phyloP scores from a whole-genome alignment of 92 coral and sea anemone genomes.

The Bergia sp. region DNA sequence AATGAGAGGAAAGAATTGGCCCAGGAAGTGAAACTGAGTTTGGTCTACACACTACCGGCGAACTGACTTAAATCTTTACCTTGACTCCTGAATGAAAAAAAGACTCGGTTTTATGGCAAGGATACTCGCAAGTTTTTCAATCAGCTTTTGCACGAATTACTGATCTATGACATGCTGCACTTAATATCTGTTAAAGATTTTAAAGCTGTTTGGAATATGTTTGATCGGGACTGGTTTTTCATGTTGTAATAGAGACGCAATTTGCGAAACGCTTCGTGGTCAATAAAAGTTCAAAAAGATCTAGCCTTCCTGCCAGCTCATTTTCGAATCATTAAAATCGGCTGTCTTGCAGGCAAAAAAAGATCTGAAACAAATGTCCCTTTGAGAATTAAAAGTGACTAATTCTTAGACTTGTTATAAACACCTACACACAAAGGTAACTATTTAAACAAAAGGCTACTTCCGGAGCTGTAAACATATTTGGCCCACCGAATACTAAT shows the following conservation, averaged over 20 bases:
- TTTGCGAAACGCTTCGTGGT: neutral
- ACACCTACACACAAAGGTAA: conserved; percentile 26
- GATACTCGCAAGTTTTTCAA: too few species aligned
- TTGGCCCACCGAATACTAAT: conserved; percentile 14
- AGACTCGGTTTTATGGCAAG: neutral
- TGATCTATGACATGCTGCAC: neutral
- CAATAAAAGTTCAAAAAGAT: neutral
- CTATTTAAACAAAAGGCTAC: conserved; percentile 33
- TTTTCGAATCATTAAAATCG: neutral
- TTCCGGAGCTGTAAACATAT: conserved; percentile 10
- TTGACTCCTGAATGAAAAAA: too few species aligned
- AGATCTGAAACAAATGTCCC: conserved; percentile 2
- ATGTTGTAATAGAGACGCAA: neutral
- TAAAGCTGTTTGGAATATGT: conserved; percentile 4
- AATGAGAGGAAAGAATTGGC: neutral
- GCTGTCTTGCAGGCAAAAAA: too few species aligned
- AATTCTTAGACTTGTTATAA: conserved; percentile 14
- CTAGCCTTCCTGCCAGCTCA: neutral
- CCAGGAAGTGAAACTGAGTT: neutral
- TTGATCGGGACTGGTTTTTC: conserved; percentile 6
- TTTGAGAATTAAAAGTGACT: conserved; percentile 13
- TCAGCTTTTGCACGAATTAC: neutral
- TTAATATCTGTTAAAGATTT: neutral
- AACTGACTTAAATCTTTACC: neutral
- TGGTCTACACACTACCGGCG: too few species aligned